phyloP scores from a whole-genome alignment of 2,797 vertebrate genomes.

The Apodemus agrarius region DNA sequence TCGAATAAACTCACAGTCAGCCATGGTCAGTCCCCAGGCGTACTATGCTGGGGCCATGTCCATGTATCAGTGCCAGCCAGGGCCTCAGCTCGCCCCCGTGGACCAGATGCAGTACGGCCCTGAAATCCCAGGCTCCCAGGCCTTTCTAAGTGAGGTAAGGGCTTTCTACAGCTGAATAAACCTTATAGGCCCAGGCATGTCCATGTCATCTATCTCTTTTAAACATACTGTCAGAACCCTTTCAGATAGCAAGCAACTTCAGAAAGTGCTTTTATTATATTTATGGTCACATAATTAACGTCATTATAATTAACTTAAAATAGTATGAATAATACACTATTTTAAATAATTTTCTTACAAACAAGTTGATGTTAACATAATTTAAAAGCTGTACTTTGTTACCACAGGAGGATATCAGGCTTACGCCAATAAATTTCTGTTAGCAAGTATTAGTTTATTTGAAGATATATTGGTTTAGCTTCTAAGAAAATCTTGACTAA shows the following conservation, averaged over 20 bases:
- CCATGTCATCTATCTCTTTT: background rate
- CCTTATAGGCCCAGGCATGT: background rate
- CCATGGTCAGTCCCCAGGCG: slow-evolving; percentile 79
- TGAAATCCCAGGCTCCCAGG: slow-evolving; percentile 76
- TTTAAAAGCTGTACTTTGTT: background rate
- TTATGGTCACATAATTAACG: background rate
- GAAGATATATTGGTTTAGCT: background rate
- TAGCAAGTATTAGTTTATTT: slow-evolving; percentile 30
- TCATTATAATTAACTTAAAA: background rate
- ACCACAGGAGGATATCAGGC: background rate
- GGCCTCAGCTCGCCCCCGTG: slow-evolving; percentile 74
- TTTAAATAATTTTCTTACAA: background rate
- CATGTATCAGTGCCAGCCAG: slow-evolving; percentile 86
- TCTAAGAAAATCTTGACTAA: background rate
- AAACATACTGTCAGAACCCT: background rate
- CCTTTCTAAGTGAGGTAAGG: slow-evolving; percentile 85
- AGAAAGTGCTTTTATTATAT: background rate
- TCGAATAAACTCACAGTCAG: slow-evolving; percentile 79
- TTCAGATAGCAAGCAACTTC: background rate
- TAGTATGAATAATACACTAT: background rate
- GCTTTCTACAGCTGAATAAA: background rate
- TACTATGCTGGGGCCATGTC: slow-evolving; percentile 88
- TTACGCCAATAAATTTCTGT: background rate
- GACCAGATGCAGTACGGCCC: slow-evolving; percentile 82
- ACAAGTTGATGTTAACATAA: background rate